A percentile compares a stretch with the other conserved stretches of the same genome.
phyloP scores from a whole-genome alignment of 92 coral and sea anemone species.

The Palythoa grandiflora region DNA sequence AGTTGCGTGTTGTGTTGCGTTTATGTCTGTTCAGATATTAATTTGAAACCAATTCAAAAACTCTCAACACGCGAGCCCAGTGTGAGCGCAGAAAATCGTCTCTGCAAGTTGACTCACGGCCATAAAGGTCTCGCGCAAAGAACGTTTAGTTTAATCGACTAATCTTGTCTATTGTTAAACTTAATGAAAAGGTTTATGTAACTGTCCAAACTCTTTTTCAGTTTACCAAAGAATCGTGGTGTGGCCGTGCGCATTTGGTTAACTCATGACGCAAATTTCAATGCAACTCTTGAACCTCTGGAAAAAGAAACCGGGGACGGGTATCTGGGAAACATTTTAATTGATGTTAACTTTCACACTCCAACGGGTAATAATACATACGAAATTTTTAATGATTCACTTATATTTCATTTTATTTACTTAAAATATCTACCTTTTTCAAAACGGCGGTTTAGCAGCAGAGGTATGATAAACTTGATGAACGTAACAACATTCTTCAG shows the following conservation, averaged over 20 bases:
- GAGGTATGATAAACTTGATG: too few relatives aligned
- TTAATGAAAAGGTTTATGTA: background rate
- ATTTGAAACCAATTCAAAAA: too few relatives aligned
- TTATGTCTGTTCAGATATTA: too few relatives aligned
- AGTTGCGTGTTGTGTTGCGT: too few relatives aligned
- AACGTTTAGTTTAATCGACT: background rate
- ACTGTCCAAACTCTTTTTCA: background rate
- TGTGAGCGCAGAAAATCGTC: too few relatives aligned
- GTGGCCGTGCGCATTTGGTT: background rate
- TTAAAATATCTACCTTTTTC: background rate
- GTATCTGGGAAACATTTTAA: background rate
- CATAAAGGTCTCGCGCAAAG: background rate
- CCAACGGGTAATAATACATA: background rate
- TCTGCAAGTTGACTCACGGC: too few relatives aligned
- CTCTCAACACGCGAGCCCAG: too few relatives aligned
- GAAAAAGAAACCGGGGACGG: background rate
- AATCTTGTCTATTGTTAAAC: background rate
- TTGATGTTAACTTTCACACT: background rate
- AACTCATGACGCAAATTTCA: background rate
- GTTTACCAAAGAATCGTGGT: background rate
- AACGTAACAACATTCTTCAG: too few relatives aligned
- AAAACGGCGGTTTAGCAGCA: too few relatives aligned
- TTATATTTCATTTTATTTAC: background rate
- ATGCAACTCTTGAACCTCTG: background rate
- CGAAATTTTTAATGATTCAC: background rate